Evolutionary conservation across 2,888 invertebrate genomes (phyloP).

Genomic region (Synergus itoensis): DNA sequence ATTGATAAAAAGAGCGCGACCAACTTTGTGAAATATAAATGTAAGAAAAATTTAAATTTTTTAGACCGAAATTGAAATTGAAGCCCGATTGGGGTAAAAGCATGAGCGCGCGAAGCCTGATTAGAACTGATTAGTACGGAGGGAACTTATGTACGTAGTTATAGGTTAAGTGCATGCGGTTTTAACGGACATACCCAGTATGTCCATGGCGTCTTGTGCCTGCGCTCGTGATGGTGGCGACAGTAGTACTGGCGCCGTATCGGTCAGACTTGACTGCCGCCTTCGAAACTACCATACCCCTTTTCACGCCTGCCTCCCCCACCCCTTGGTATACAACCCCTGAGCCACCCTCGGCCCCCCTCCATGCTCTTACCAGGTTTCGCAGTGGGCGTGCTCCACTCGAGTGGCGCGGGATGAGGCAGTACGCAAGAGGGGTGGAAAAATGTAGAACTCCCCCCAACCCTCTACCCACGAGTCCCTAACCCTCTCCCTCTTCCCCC

Average conservation of each 20-base stretch:
- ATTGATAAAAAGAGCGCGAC: not conserved
- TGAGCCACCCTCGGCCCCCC: conserved; percentile 34
- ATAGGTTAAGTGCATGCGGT: conserved; percentile 64
- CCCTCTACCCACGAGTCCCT: conserved; percentile 10
- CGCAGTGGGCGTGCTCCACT: conserved; percentile 70
- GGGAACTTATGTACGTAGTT: conserved; percentile 56
- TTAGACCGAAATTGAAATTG: not conserved
- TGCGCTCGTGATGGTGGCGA: conserved; percentile 76
- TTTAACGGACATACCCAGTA: conserved; percentile 74
- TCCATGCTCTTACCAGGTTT: conserved; percentile 55
- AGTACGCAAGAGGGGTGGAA: conserved; percentile 57
- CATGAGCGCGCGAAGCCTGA: conserved; percentile 48
- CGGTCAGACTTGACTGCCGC: conserved; percentile 74
- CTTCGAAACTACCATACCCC: conserved; percentile 66
- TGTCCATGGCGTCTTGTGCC: conserved; percentile 76
- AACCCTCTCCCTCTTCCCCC: not conserved
- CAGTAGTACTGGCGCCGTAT: conserved; percentile 76
- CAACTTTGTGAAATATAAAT: not conserved
- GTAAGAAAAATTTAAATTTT: not conserved
- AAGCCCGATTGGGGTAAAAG: conserved; percentile 9
- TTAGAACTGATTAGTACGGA: conserved; percentile 50
- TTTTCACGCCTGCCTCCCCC: conserved; percentile 57
- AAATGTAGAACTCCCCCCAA: conserved; percentile 56
- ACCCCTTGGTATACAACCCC: conserved; percentile 44
- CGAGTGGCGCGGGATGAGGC: conserved; percentile 50